Percentiles rank a stretch among this genome's conserved stretches.
phyloP scores from a whole-genome alignment of 2,888 invertebrate genomes.

The Epinotia demarniana region DNA sequence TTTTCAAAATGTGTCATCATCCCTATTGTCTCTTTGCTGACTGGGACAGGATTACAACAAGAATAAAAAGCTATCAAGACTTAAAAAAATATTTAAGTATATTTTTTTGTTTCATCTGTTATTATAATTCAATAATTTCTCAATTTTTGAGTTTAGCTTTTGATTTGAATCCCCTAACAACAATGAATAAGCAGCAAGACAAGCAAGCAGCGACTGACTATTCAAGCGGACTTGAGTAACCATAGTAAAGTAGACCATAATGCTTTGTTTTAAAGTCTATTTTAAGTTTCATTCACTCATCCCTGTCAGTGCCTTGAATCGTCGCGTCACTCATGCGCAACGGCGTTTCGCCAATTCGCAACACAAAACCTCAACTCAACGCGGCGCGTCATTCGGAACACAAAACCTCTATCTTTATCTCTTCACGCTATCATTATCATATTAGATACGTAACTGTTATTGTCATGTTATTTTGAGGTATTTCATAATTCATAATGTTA shows the following conservation, averaged over 20 bases:
- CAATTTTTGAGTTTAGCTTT: too few species aligned
- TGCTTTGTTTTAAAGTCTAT: neutral
- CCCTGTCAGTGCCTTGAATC: slow-evolving; percentile 10
- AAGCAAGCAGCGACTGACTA: too few species aligned
- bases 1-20: too few species aligned
- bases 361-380: slow-evolving; percentile 74
- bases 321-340: slow-evolving; percentile 30
- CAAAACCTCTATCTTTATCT: slow-evolving; percentile 60
- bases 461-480: slow-evolving; percentile 5
- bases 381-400: slow-evolving; percentile 55
- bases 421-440: slow-evolving; percentile 31
- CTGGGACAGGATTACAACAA: too few species aligned
- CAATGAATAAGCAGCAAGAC: neutral
- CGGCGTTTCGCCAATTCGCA: slow-evolving; percentile 52
- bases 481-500: neutral
- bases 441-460: slow-evolving; percentile 46
- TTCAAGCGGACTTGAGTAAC: neutral
- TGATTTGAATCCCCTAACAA: too few species aligned
- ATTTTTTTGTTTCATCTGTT: too few species aligned
- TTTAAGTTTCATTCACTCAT: neutral
- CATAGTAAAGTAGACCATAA: neutral
- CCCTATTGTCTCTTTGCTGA: too few species aligned
- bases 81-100: too few species aligned
- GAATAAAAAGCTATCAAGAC: too few species aligned
- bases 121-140: too few species aligned